Base-by-base conservation (phyloP, 1,140 invertebrate genomes). In the Macrobrachium rosenbergii region DNA sequence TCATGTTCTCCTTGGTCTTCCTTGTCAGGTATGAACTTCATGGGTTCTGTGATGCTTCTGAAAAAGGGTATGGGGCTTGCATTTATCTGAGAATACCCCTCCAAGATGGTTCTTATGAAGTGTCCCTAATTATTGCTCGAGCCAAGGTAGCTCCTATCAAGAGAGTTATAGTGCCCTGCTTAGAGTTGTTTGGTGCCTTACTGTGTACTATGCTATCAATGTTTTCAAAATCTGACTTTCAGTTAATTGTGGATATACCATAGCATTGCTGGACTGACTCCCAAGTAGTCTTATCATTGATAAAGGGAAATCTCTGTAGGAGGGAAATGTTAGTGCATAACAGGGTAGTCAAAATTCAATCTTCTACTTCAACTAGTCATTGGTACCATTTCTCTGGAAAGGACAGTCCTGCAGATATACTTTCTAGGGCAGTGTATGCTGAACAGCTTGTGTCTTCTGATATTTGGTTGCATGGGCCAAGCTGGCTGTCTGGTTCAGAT, bases 361-460 rank as follows among this genome's bases (percentile, higher is more conserved):
- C 52, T 80, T 23, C 37, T 14, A 62, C 78, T 21, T 43, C 60
- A 17, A n/a, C 78, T 62, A 62, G n/a, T 37, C 60, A 28, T 1
- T 63, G 78, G 58, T 45, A 80, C 28, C 78, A 80, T 21, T 80
- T 52, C 37, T 59, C 52, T 62, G 78, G 78, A n/a, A 62, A 62
- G 78, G 60, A 80, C 17, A 80, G 63, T 28, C 78, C 58, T 80
- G 78, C 78, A n/a, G 78, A 80, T 80, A 17, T 80, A 12, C 21
- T 80, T 80, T 80, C 78, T 63, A 80, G 78, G 63, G 78, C 2
- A 5, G 5, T 62, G 45, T 80, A 14, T 10, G 7, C 60, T 62
- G 52, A 80, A 17, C 58, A 59, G 10, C n/a, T 5, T 45, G 21
- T 63, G 63, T 43, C 45, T 16, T 43, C 16, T 21, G 52, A 16